These are phyloP conservation scores for Hemiscyllium ocellatum DNA, from an alignment of 2,113 vertebrate species.

Conservation along the genomic window DNA sequence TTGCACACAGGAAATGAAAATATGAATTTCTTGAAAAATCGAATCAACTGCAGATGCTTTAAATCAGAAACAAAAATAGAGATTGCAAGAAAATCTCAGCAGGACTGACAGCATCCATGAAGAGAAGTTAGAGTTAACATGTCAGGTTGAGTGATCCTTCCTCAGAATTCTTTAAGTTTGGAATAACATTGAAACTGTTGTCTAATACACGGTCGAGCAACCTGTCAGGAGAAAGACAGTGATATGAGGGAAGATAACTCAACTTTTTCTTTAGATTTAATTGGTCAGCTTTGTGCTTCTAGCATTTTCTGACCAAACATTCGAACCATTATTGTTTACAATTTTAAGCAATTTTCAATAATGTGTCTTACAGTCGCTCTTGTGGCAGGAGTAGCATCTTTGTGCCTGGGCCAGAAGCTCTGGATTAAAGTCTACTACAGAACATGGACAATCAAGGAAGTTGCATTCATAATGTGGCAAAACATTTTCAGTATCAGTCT, in stretches of 20 bases:
- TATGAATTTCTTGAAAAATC: neutral
- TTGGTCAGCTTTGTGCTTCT: neutral
- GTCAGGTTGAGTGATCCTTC: too few species aligned
- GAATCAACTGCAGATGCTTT: neutral
- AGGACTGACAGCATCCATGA: too few species aligned
- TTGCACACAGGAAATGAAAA: neutral
- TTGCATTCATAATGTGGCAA: neutral
- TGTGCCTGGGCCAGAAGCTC: too few species aligned
- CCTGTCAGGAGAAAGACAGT: neutral
- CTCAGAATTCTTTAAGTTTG: too few species aligned
- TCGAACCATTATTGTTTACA: neutral
- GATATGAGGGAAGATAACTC: neutral
- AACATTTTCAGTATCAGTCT: too few species aligned
- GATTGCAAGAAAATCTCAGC: too few species aligned
- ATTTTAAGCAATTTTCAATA: neutral
- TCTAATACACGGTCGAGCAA: neutral
- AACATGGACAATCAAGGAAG: neutral
- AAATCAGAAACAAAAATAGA: too few species aligned
- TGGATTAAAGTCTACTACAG: neutral
- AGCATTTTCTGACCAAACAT: neutral
- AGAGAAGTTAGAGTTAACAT: too few species aligned
- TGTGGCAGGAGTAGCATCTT: neutral
- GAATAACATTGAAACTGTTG: too few species aligned
- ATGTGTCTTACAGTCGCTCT: neutral
- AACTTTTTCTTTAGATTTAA: neutral